Percentiles rank a stretch among this genome's conserved stretches.
Conservation (phyloP, 2,888 invertebrate species). For the Drosophila bunnanda region DNA sequence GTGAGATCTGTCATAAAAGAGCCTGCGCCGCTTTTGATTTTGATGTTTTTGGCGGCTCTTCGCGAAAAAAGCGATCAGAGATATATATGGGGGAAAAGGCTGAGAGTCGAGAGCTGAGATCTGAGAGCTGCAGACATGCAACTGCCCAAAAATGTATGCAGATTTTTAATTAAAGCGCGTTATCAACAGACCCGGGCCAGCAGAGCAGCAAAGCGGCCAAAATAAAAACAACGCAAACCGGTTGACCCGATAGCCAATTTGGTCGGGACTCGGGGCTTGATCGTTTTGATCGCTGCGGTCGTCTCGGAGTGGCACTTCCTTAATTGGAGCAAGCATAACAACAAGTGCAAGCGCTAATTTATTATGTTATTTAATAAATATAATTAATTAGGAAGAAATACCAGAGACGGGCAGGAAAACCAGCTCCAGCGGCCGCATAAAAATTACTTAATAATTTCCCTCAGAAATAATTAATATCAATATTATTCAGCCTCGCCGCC, state of each 20-base stretch:
- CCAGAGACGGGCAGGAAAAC: slow-evolving; percentile 19
- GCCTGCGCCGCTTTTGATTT: slow-evolving; percentile 70
- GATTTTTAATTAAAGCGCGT: slow-evolving; percentile 76
- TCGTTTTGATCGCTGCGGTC: slow-evolving; percentile 53
- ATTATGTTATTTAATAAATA: slow-evolving; percentile 77
- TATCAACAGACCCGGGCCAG: slow-evolving; percentile 57
- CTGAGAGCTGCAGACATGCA: slow-evolving; percentile 35
- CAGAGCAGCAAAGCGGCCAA: slow-evolving; percentile 32
- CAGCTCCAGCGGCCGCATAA: slow-evolving; percentile 48
- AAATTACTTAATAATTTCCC: slow-evolving; percentile 79
- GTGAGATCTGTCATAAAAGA: slow-evolving; percentile 79
- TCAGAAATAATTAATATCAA: slow-evolving; percentile 77
- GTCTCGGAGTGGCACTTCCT: slow-evolving; percentile 73
- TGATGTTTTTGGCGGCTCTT: slow-evolving; percentile 52
- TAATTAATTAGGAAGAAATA: slow-evolving; percentile 61
- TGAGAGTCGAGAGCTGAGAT: background rate
- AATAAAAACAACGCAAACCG: slow-evolving; percentile 55
- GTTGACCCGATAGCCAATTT: slow-evolving; percentile 70
- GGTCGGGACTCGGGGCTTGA: slow-evolving; percentile 52
- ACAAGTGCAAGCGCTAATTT: slow-evolving; percentile 75
- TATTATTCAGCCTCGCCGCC: slow-evolving; percentile 65
- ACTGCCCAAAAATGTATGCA: slow-evolving; percentile 74
- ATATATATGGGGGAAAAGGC: slow-evolving; percentile 28
- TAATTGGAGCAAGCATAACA: slow-evolving; percentile 73
- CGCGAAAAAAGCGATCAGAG: slow-evolving; percentile 32